Base-by-base conservation (phyloP, 2,797 vertebrate species). In the Characodon lateralis region DNA sequence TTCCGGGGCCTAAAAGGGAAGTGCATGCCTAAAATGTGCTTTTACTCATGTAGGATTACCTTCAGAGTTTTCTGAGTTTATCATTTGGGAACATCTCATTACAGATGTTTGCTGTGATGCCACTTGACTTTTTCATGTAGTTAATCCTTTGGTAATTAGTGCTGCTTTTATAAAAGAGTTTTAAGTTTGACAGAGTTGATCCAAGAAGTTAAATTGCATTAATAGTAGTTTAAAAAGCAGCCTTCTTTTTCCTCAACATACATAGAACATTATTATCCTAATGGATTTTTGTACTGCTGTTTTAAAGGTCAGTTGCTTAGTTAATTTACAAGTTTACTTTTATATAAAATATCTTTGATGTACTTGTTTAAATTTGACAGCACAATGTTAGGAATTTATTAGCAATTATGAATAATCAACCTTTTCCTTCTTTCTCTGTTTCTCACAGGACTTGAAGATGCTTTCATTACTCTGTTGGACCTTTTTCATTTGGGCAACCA, bases 81-180 rank as follows among this genome's bases (percentile, higher is more conserved):
- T 90, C 77, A 79, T 70, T 73, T 16, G 70, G 46, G 73, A 77
- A 78, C 79, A 77, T 84, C 80, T 84, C 85, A 69, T 83, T 69
- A 82, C 84, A 90, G 88, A 87, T 91, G 85, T 88, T 92, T 90
- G 68, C 83, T 83, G 78, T 75, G 84, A 88, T 58, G 53, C 46
- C 73, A 73, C 55, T 70, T 78, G 87, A 78, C 75, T n/a, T 58
- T 26, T 39, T 48, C 43, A 24, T 35, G 39, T 22, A 3, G 14
- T 31, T 12, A 61, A 61, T 56, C 22, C 71, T 8, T 72, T 76
- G 39, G 1, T 68, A 26, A 35, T 68, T 72, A 10, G 26, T 50
- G 0, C n/a, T 28, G 20, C 28, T 74, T 7, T 16, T 56, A 12
- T 59, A 22, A 26, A 31, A 43, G 14, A 51, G n/a, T 31, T 41